Percentiles rank a stretch among this genome's conserved stretches.
Evolutionary conservation across 2,888 invertebrate genomes (phyloP).

Genomic region (Melinaea marsaeus): DNA sequence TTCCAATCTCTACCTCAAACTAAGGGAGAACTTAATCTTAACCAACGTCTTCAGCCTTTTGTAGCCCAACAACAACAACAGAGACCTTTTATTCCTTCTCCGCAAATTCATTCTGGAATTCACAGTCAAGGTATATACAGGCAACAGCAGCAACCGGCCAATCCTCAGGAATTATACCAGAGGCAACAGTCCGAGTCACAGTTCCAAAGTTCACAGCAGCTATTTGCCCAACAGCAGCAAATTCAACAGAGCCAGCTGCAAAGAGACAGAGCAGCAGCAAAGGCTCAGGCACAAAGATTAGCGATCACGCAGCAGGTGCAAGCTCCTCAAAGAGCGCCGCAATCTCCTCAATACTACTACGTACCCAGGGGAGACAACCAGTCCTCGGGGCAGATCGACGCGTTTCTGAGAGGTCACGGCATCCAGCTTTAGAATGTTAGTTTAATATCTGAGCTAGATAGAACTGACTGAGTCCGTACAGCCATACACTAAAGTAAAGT

Average conservation of each 20-base stretch:
- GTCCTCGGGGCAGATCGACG: constrained; percentile 86
- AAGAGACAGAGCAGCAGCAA: constrained; percentile 75
- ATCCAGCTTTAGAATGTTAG: constrained; percentile 76
- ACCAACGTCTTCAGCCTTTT: constrained; percentile 86
- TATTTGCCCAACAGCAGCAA: constrained; percentile 82
- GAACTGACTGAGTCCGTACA: constrained; percentile 40
- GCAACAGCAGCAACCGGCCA: constrained; percentile 57
- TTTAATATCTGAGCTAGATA: constrained; percentile 50
- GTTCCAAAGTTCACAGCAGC: constrained; percentile 80
- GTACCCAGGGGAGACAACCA: constrained; percentile 75
- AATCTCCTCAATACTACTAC: constrained; percentile 77
- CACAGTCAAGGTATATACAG: constrained; percentile 67
- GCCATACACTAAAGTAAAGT: constrained; percentile 56
- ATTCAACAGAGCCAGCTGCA: constrained; percentile 82
- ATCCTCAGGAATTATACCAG: constrained; percentile 74
- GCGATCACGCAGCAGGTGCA: constrained; percentile 55
- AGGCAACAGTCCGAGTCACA: constrained; percentile 80
- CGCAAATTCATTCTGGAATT: constrained; percentile 69
- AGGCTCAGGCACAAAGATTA: constrained; percentile 70
- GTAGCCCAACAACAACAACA: constrained; percentile 80
- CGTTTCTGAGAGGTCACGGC: constrained; percentile 86
- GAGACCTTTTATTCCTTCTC: constrained; percentile 77
- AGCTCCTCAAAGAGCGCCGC: constrained; percentile 54
- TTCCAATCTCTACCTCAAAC: constrained; percentile 87
- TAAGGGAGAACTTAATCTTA: constrained; percentile 83